phyloP scores from a whole-genome alignment of 1,140 invertebrate species.

The Lasioglossum albipes region DNA sequence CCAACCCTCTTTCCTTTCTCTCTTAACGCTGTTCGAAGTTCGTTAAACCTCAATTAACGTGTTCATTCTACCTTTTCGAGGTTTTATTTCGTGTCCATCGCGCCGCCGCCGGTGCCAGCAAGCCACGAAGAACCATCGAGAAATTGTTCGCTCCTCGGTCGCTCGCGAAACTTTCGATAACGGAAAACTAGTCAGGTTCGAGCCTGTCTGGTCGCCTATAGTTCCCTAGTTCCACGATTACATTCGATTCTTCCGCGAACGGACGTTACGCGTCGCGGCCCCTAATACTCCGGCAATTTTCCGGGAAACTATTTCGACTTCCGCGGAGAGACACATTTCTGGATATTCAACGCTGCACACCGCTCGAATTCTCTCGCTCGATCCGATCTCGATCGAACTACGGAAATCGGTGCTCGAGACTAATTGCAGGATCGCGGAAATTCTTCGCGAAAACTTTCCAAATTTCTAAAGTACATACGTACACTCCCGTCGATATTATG shows the following conservation, averaged over 20 bases:
- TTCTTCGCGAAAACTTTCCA: no score
- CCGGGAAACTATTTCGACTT: not conserved
- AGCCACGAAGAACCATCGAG: constrained; percentile 63
- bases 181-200: not conserved
- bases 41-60: constrained; percentile 17
- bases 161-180: constrained; percentile 21
- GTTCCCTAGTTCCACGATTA: not conserved
- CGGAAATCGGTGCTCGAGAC: not conserved
- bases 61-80: constrained; percentile 58
- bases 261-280: not conserved
- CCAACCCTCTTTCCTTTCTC: not conserved
- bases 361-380: not conserved
- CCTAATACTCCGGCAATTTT: not conserved
- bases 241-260: constrained; percentile 24
- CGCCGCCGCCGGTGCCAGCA: constrained; percentile 59
- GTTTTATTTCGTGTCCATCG: constrained; percentile 62
- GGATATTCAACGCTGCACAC: not conserved
- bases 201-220: no score
- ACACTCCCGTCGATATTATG: no score
- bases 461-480: no score
- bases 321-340: not conserved
- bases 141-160: constrained; percentile 6
- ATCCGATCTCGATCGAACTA: not conserved
- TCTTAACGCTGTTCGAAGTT: constrained; percentile 15
- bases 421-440: no score